Percentiles rank a stretch among this genome's conserved stretches.
Evolutionary conservation across 2,797 vertebrate genomes (phyloP).

Genomic region (Phataginus tricuspis): DNA sequence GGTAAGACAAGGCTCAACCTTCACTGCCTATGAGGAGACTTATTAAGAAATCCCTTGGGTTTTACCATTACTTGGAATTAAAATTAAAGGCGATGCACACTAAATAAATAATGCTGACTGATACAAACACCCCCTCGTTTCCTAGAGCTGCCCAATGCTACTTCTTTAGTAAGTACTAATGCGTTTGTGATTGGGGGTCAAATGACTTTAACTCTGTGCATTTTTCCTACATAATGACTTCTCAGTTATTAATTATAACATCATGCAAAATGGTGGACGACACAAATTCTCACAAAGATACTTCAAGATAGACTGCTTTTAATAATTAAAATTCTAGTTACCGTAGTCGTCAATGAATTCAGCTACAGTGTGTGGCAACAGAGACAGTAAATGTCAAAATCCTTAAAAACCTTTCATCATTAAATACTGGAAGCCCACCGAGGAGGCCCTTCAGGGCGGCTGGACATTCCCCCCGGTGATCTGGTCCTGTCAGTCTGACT

Average conservation of each 20-base stretch:
- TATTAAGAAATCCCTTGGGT: background rate
- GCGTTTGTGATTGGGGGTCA: background rate
- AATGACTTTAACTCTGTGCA: background rate
- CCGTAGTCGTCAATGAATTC: background rate
- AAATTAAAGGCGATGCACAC: background rate
- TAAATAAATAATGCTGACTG: background rate
- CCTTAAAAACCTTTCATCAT: background rate
- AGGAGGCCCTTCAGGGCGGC: background rate
- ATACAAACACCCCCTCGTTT: background rate
- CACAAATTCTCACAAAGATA: slow-evolving; percentile 31
- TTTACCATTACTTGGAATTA: slow-evolving; percentile 8
- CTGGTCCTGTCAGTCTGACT: background rate
- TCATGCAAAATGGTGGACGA: background rate
- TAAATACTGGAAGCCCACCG: background rate
- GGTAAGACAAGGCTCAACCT: background rate
- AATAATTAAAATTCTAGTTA: slow-evolving; percentile 37
- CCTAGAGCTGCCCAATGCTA: background rate
- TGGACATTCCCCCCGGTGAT: background rate
- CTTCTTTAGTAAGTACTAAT: background rate
- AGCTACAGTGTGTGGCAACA: background rate
- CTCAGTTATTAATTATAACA: slow-evolving; percentile 23
- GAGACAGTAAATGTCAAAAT: background rate
- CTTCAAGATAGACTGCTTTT: slow-evolving; percentile 3
- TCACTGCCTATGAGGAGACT: background rate
- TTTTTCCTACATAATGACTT: slow-evolving; percentile 4